Evolutionary conservation across 2,888 invertebrate genomes (phyloP), one percentile per base, ranked within the genome.

Genomic region (Dugesia japonica): DNA sequence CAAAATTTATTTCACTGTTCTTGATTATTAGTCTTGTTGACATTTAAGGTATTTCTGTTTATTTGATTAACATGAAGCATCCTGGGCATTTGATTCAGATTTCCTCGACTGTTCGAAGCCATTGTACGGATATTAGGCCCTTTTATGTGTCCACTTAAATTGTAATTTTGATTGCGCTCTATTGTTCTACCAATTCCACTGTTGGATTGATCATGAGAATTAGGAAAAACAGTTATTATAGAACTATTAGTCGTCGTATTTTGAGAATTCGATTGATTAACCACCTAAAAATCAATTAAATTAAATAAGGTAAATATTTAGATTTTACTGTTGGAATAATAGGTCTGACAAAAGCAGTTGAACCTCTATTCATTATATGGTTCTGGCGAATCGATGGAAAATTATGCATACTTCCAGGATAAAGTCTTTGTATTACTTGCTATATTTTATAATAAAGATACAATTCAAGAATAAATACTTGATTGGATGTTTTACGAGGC

Each of bases 21-120:
- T n/a, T n/a, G n/a, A n/a, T n/a, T n/a, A n/a, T n/a, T n/a, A n/a
- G n/a, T n/a, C n/a, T n/a, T n/a, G n/a, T n/a, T n/a, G n/a, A n/a
- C n/a, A n/a, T n/a, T n/a, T n/a, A n/a, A n/a, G n/a, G n/a, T 56
- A 56, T 56, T 56, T 56, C 56, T 56, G 17, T 56, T 56, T 4
- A 56, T 56, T 56, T 56, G 56, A n/a, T 56, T 56, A 56, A 56
- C 56, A 23, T 56, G 56, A 56, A 56, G 56, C 56, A 56, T 56
- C 17, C 56, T n/a, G 17, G 56, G 56, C 1, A 56, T 56, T 23
- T n/a, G 56, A 56, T 56, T 56, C 7, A 56, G 4, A 56, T 56
- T 56, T 56, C 56, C 56, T 9, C 56, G 56, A 56, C n/a, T 56
- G 17, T n/a, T 56, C 17, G 56, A 56, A 13, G 56, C n/a, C n/a